Conservation (phyloP, 2,888 invertebrate species). For the Alentia gelatinosa region DNA sequence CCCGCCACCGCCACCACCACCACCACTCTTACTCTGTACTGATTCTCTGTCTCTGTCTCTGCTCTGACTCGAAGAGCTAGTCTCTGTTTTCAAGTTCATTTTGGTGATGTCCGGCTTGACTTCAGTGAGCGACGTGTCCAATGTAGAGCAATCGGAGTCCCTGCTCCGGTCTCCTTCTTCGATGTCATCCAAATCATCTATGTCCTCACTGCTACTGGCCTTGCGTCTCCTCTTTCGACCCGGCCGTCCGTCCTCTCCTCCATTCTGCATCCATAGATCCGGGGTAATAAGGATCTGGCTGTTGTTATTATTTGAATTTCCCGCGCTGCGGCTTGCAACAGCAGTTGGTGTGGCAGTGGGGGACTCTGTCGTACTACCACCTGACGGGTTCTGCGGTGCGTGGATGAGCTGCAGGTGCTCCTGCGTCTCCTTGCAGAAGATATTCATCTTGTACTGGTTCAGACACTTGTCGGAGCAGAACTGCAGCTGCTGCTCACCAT, state of each 20-base stretch:
- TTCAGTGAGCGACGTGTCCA: background rate
- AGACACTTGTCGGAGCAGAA: conserved; percentile 94
- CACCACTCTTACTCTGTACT: background rate
- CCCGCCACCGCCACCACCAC: background rate
- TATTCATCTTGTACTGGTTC: conserved; percentile 98
- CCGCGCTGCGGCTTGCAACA: background rate
- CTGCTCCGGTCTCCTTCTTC: background rate
- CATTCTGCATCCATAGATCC: conserved; percentile 87
- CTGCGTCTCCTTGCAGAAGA: conserved; percentile 95
- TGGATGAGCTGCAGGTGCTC: conserved; percentile 90
- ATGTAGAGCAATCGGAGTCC: background rate
- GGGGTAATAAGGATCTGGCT: conserved; percentile 88
- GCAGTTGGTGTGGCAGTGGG: background rate
- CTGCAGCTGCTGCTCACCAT: conserved; percentile 93
- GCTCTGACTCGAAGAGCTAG: background rate
- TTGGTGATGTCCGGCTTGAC: conserved; percentile 31
- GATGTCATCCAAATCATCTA: background rate
- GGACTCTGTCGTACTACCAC: conserved; percentile 50
- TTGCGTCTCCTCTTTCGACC: background rate
- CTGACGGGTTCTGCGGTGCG: conserved; percentile 56
- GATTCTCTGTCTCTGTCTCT: conserved; percentile 35
- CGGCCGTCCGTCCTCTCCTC: background rate
- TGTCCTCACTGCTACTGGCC: background rate
- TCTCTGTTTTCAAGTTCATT: background rate
- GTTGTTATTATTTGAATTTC: background rate